These are phyloP conservation scores for Phylloscopus whistleri DNA, from an alignment of 2,113 vertebrate species.

Conservation along the genomic window DNA sequence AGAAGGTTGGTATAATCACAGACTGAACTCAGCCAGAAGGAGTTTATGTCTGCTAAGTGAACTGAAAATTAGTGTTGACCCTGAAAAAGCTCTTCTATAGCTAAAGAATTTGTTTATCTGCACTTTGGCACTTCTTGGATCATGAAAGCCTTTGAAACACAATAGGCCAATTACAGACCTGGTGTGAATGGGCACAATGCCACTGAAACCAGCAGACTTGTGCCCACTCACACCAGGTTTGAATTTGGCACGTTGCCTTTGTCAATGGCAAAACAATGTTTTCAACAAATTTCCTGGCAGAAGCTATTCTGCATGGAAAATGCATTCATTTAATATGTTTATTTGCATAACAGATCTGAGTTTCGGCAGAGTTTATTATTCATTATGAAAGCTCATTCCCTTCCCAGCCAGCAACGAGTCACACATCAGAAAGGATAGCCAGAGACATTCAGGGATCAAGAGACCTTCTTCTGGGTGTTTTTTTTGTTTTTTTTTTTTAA, in stretches of 20 bases:
- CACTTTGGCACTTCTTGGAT: slow-evolving; percentile 54
- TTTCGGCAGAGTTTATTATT: background rate
- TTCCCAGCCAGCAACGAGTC: background rate
- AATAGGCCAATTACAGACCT: slow-evolving; percentile 30
- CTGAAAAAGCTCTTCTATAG: slow-evolving; percentile 58
- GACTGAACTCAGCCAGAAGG: background rate
- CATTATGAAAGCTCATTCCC: background rate
- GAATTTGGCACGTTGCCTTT: slow-evolving; percentile 20
- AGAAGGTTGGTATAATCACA: background rate
- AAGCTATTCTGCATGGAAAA: background rate
- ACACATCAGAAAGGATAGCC: background rate
- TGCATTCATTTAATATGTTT: slow-evolving; percentile 39
- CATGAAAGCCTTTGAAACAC: slow-evolving; percentile 62
- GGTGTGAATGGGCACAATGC: slow-evolving; percentile 33
- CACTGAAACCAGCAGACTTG: background rate
- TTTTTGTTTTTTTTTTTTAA: rapidly evolving
- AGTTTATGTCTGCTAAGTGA: slow-evolving; percentile 14
- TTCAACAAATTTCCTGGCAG: slow-evolving; percentile 44
- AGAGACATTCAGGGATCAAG: background rate
- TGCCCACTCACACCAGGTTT: background rate
- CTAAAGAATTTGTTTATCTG: slow-evolving; percentile 59
- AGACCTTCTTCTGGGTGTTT: background rate
- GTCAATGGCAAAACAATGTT: slow-evolving; percentile 33
- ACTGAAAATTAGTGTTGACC: slow-evolving; percentile 52
- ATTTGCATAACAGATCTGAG: slow-evolving; percentile 50